These are phyloP conservation scores for Calliphora vicina DNA, from an alignment of 1,140 invertebrate species.

Conservation along the genomic window DNA sequence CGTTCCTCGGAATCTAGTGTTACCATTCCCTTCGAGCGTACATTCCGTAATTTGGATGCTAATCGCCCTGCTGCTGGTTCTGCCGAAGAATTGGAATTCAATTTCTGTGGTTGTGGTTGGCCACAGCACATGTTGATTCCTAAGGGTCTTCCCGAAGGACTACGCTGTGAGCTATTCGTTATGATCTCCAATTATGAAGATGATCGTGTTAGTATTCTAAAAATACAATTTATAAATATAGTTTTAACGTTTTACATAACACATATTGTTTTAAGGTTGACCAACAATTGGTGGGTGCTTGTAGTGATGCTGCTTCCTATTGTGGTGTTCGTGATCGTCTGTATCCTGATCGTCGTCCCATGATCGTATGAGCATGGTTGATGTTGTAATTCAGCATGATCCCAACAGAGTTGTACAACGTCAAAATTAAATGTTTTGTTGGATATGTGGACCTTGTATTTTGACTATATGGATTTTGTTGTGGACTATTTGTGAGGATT, in stretches of 20 bases:
- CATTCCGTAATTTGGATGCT: constrained; percentile 71
- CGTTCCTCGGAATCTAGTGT: constrained; percentile 73
- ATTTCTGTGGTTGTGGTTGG: constrained; percentile 89
- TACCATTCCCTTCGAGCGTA: constrained; percentile 77
- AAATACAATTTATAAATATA: no score
- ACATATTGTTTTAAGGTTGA: constrained; percentile 64
- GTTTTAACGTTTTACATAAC: no score
- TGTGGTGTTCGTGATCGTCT: constrained; percentile 77
- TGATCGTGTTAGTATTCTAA: constrained; percentile 70
- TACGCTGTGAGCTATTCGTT: constrained; percentile 76
- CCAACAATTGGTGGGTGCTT: constrained; percentile 67
- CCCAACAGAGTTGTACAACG: constrained; percentile 54
- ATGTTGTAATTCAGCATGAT: constrained; percentile 66
- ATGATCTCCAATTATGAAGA: constrained; percentile 81
- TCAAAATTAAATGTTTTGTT: constrained; percentile 19
- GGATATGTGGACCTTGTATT: constrained; percentile 32
- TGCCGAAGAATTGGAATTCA: constrained; percentile 69
- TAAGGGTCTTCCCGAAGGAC: constrained; percentile 75
- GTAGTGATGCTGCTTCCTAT: constrained; percentile 76
- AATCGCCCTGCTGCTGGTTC: constrained; percentile 67
- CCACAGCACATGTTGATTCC: constrained; percentile 85
- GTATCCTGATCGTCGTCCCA: constrained; percentile 76
- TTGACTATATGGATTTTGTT: neutral
- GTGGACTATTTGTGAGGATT: neutral
- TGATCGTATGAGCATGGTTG: constrained; percentile 75